Percentiles rank a stretch among this genome's conserved stretches.
phyloP scores from a whole-genome alignment of 2,888 invertebrate genomes.

The Mythimna vitellina region DNA sequence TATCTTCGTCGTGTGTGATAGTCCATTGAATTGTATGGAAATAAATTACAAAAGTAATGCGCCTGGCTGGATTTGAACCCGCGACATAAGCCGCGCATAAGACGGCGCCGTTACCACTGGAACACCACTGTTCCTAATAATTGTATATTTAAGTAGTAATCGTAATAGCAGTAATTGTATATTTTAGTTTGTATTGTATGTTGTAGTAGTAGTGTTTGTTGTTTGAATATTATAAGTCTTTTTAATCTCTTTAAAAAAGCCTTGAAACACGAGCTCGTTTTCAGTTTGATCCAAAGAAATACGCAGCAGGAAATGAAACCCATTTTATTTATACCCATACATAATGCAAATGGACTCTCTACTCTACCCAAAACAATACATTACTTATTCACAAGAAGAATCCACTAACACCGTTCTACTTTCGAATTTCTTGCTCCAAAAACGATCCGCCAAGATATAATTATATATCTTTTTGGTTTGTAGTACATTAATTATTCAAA shows the following conservation, averaged over 20 bases:
- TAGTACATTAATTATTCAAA: slow-evolving; percentile 79
- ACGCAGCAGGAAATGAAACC: slow-evolving; percentile 34
- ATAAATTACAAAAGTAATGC: too few species aligned
- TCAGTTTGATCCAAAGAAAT: slow-evolving; percentile 15
- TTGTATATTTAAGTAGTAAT: too few species aligned
- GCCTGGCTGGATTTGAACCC: too few species aligned
- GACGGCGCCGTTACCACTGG: too few species aligned
- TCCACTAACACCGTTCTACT: slow-evolving; percentile 58
- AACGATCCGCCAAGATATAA: slow-evolving; percentile 68
- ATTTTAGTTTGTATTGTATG: too few species aligned
- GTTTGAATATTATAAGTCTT: background rate
- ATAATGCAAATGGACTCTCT: slow-evolving; percentile 51
- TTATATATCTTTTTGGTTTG: slow-evolving; percentile 65
- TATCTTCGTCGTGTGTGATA: too few species aligned
- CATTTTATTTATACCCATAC: slow-evolving; percentile 45
- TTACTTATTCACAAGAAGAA: slow-evolving; percentile 65
- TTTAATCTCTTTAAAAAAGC: background rate
- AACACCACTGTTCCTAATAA: too few species aligned
- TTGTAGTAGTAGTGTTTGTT: background rate
- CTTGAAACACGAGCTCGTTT: background rate
- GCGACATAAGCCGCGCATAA: too few species aligned
- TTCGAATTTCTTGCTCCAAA: slow-evolving; percentile 61
- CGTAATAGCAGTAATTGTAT: too few species aligned
- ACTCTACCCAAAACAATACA: slow-evolving; percentile 57
- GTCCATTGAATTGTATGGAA: too few species aligned